Percentiles rank a stretch among this genome's conserved stretches.
These are phyloP conservation scores for Colletes gigas DNA, from an alignment of 1,140 invertebrate genomes.

Conservation along the genomic window DNA sequence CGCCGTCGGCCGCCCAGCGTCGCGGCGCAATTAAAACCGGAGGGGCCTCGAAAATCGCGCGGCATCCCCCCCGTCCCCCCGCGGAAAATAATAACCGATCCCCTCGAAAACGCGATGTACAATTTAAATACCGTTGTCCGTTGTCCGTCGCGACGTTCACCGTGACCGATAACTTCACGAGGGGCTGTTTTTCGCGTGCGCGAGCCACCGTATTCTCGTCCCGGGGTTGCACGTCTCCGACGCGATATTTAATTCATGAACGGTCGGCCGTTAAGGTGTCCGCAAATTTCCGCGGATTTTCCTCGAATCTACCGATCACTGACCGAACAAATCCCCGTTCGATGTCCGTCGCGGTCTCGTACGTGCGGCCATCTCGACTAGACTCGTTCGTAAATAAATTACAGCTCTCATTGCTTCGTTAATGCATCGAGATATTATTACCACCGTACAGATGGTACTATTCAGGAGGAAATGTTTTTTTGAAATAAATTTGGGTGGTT, in stretches of 20 bases:
- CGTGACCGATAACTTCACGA: no score
- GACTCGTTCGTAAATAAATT: no score
- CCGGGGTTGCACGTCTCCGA: neutral
- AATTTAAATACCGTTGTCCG: constrained; percentile 19
- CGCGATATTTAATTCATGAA: constrained; percentile 53
- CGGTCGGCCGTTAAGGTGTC: constrained; percentile 33
- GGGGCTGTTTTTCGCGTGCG: neutral
- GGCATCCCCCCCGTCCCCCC: no score
- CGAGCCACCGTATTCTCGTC: no score
- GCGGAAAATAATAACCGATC: constrained; percentile 7
- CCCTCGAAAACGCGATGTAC: neutral
- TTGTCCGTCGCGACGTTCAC: no score
- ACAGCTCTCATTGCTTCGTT: no score
- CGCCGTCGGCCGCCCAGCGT: neutral
- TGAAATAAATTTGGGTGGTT: no score
- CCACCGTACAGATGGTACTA: no score
- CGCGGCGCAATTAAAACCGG: constrained; percentile 29
- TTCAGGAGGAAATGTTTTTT: no score
- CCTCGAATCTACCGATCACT: constrained; percentile 23
- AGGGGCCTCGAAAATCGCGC: neutral
- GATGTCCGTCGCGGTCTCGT: neutral
- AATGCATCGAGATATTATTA: no score
- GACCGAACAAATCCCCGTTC: constrained; percentile 32
- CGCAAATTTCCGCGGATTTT: constrained; percentile 48
- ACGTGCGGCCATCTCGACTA: no score